Base-by-base conservation (phyloP, 2,888 invertebrate species). In the Epicampocera succincta region DNA sequence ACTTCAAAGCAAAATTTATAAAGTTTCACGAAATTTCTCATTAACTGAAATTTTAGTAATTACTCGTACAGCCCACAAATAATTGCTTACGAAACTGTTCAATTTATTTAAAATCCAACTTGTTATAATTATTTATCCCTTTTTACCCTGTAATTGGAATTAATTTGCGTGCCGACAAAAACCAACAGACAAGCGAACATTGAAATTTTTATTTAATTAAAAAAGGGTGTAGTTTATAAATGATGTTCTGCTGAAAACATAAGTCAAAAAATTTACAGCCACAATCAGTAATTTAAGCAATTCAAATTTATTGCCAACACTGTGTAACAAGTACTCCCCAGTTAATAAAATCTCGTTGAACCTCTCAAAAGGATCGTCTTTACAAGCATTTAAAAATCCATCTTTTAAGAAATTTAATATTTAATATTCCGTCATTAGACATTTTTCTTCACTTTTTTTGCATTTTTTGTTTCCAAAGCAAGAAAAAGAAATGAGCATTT, bases 331-430 rank as follows among this genome's bases (percentile, higher is more conserved):
- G 6, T 13, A n/a, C 3, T 21, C 12, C 17, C n/a, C 12, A 8
- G 19, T 15, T 61, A 25, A 63, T 46, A 52, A 25, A 52, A 13
- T 4, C 76, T 72, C 44, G 50, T 72, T 15, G 15, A 68, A 68
- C 52, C 74, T 48, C 61, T 69, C 17, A 33, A n/a, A n/a, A 8
- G 33, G 33, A 9, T 1, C 8, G 1, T 33, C 48, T 50, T 79
- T 50, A 73, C 61, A 68, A 33, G 46, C 66, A 68, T 66, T 79
- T 74, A 68, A 63, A 73, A 63, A 73, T 69, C 42, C 60, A 69
- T 80, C 63, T 79, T 61, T 33, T 48, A 40, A 74, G 69, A 69
- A 33, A 33, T 33, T 33, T 33, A 33, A 33, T 33, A 33, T 33
- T 33, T 33, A 33, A 33, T 33, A 1, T 8, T 33, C 33, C 33